Conservation (phyloP, 2,888 invertebrate species). For the Zhuqinia jingwanae region DNA sequence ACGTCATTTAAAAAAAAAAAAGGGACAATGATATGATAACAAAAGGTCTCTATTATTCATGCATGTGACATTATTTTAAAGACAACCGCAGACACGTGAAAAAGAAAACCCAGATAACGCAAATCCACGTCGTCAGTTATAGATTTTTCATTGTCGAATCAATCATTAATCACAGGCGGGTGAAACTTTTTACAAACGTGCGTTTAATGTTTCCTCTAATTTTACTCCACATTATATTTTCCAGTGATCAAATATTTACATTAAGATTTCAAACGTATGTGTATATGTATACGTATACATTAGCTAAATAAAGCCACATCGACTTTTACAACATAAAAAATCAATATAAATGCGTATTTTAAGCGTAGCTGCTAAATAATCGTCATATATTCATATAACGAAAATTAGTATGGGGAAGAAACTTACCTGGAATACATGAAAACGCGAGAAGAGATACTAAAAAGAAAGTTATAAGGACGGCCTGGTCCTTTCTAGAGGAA, state of each 20-base stretch:
- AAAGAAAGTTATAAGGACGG: slow-evolving; percentile 72
- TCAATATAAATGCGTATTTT: neutral
- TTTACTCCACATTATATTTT: too few species aligned
- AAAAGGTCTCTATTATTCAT: neutral
- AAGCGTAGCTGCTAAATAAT: too few species aligned
- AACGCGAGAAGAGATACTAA: slow-evolving; percentile 46
- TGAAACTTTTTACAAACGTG: neutral
- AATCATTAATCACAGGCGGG: slow-evolving; percentile 48
- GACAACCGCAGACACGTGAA: too few species aligned
- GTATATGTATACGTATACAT: too few species aligned
- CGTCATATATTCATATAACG: too few species aligned
- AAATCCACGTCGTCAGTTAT: neutral
- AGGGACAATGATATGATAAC: too few species aligned
- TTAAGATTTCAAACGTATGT: too few species aligned
- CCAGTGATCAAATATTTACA: too few species aligned
- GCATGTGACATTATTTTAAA: neutral
- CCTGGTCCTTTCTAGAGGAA: slow-evolving; percentile 44
- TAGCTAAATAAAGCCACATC: neutral
- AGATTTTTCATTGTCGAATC: slow-evolving; percentile 24
- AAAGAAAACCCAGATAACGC: neutral
- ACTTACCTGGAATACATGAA: slow-evolving; percentile 70
- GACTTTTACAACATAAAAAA: neutral
- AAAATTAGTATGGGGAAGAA: too few species aligned
- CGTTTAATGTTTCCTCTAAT: neutral
- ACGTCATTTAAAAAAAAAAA: too few species aligned